A percentile compares a stretch with the other conserved stretches of the same genome.
These are phyloP conservation scores for Bombus terrestris DNA, from an alignment of 1,140 invertebrate species.

Conservation along the genomic window DNA sequence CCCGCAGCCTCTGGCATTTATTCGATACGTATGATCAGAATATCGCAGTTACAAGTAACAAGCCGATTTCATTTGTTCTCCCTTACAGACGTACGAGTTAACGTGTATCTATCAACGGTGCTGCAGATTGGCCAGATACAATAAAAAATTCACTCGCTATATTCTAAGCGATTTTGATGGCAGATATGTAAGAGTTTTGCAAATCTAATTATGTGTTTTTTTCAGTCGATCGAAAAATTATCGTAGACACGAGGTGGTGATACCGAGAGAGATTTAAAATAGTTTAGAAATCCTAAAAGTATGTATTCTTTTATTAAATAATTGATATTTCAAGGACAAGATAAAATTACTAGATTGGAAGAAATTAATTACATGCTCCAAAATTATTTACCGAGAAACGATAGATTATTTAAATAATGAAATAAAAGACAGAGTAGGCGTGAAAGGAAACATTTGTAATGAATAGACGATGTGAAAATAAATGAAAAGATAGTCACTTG, in stretches of 20 bases:
- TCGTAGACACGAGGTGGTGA: too few relatives aligned
- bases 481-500: neutral
- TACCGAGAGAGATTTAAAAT: neutral
- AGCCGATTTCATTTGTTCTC: slow-evolving; percentile 59
- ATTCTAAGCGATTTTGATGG: slow-evolving; percentile 14
- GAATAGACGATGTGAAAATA: neutral
- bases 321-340: neutral
- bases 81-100: slow-evolving; percentile 42
- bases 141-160: slow-evolving; percentile 54
- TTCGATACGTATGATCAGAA: slow-evolving; percentile 60
- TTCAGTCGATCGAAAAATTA: too few relatives aligned
- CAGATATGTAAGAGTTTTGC: neutral
- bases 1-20: slow-evolving; percentile 58
- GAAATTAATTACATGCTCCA: neutral
- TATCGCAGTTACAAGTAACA: slow-evolving; percentile 61
- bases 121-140: slow-evolving; percentile 34
- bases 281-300: neutral
- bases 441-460: neutral
- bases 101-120: slow-evolving; percentile 55
- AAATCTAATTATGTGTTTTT: slow-evolving; percentile 7
- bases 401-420: neutral
- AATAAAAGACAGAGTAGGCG: neutral
- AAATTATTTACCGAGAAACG: neutral
- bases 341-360: neutral
- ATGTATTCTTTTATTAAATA: neutral